Evolutionary conservation across 2,797 vertebrate species (phyloP).

Genomic region (Neostethus bicornis): DNA sequence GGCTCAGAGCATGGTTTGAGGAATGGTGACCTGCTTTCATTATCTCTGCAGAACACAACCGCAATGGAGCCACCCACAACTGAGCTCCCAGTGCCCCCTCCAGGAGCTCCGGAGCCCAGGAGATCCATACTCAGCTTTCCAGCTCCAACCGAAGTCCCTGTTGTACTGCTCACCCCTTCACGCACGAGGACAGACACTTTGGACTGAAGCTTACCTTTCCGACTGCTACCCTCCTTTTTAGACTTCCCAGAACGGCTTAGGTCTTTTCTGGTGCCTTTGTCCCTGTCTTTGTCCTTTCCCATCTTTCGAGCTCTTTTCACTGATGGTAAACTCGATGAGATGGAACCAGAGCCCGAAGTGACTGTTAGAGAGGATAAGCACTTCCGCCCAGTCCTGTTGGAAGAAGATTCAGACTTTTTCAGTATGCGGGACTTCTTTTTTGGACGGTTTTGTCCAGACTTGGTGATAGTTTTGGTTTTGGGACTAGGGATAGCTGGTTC

Average conservation of each 20-base stretch:
- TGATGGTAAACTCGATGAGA: conserved; percentile 56
- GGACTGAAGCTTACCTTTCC: conserved; percentile 91
- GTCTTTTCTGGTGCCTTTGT: conserved; percentile 79
- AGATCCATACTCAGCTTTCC: conserved; percentile 80
- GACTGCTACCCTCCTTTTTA: conserved; percentile 72
- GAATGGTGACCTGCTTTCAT: conserved; percentile 92
- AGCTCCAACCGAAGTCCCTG: conserved; percentile 72
- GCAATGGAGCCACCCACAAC: conserved; percentile 90
- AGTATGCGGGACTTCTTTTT: conserved; percentile 76
- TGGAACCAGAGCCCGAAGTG: conserved; percentile 48
- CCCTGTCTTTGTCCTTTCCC: conserved; percentile 75
- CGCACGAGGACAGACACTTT: conserved; percentile 93
- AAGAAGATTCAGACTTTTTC: conserved; percentile 74
- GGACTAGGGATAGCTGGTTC: conserved; percentile 71
- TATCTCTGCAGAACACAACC: conserved; percentile 91
- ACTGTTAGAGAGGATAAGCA: conserved; percentile 66
- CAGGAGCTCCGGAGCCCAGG: conserved; percentile 63
- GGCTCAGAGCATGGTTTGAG: conserved; percentile 87
- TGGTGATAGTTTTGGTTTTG: conserved; percentile 65
- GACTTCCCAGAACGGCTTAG: conserved; percentile 69
- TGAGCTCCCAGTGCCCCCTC: conserved; percentile 63
- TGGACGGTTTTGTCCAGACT: conserved; percentile 62
- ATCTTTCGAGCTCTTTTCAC: conserved; percentile 70
- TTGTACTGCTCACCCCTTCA: conserved; percentile 92
- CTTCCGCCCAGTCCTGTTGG: conserved; percentile 74